phyloP scores from a whole-genome alignment of 1,140 invertebrate genomes.

The Drosophila azteca region DNA sequence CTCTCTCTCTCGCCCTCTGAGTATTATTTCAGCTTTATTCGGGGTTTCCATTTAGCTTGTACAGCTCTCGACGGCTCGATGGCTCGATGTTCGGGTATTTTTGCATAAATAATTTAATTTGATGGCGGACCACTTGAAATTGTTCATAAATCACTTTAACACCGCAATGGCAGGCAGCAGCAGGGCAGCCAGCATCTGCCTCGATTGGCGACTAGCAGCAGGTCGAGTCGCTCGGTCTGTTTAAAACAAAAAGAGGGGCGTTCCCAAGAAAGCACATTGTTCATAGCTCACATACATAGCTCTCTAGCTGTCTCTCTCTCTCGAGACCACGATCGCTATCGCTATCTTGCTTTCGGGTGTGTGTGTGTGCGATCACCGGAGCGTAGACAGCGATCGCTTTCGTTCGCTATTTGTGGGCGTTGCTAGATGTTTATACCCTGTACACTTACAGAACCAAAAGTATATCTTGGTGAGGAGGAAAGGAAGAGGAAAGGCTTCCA shows the following conservation, averaged over 20 bases:
- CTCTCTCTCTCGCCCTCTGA: background rate
- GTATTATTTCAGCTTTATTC: slow-evolving; percentile 18
- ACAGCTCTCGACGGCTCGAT: too few species aligned
- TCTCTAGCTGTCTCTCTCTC: slow-evolving; percentile 35
- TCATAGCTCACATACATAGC: slow-evolving; percentile 16
- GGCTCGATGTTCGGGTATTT: slow-evolving; percentile 3
- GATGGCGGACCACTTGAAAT: slow-evolving; percentile 31
- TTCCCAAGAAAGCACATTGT: slow-evolving; percentile 28
- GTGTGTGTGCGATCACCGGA: slow-evolving; percentile 23
- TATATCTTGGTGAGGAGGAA: too few species aligned
- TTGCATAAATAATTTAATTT: slow-evolving; percentile 58
- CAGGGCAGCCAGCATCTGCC: slow-evolving; percentile 13
- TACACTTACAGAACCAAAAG: too few species aligned
- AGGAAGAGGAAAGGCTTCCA: too few species aligned
- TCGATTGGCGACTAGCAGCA: slow-evolving; percentile 35
- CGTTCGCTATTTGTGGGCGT: slow-evolving; percentile 38
- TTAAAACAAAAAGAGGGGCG: slow-evolving; percentile 32
- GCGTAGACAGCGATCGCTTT: slow-evolving; percentile 44
- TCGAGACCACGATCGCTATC: slow-evolving; percentile 25
- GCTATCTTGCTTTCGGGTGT: slow-evolving; percentile 10
- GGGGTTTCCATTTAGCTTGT: background rate
- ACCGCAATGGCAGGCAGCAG: slow-evolving; percentile 20
- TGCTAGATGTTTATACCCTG: slow-evolving; percentile 4
- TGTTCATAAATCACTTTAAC: slow-evolving; percentile 56
- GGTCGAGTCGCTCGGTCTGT: background rate